Evolutionary conservation across 2,888 invertebrate species (phyloP).

Genomic region (Drosophila greeni): DNA sequence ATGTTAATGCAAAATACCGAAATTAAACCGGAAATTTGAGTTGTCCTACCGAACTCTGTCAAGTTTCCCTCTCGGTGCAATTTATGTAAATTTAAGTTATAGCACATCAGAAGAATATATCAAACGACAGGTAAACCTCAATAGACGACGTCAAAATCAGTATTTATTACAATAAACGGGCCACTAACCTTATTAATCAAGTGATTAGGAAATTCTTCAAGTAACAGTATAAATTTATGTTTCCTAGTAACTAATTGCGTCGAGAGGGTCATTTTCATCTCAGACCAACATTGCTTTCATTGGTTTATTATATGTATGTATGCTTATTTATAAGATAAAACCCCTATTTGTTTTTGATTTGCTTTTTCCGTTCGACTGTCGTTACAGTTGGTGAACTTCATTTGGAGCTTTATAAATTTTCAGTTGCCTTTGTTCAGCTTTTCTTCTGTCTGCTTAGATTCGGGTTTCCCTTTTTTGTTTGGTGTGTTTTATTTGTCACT

Average conservation of each 20-base stretch:
- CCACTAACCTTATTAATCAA: no score
- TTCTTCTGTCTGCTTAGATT: neutral
- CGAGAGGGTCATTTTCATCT: no score
- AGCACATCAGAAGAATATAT: constrained; percentile 1
- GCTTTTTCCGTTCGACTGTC: neutral
- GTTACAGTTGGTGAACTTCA: constrained; percentile 9
- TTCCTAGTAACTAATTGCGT: no score
- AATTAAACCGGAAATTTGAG: constrained; percentile 13
- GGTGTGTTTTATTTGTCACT: constrained; percentile 10
- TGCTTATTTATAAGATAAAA: neutral
- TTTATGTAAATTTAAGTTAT: constrained; percentile 5
- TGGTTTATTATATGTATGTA: no score
- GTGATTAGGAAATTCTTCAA: no score
- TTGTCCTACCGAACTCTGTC: constrained; percentile 21
- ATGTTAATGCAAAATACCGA: constrained; percentile 2
- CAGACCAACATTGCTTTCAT: no score
- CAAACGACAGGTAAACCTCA: no score
- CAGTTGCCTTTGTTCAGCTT: constrained; percentile 21
- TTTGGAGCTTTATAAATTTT: constrained; percentile 16
- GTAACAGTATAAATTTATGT: no score
- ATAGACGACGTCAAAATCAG: no score
- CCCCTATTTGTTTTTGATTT: neutral
- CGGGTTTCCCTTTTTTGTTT: neutral
- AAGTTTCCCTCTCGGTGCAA: constrained; percentile 6
- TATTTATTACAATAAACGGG: no score